phyloP scores from a whole-genome alignment of 2,113 vertebrate genomes.

The Lepisosteus oculatus region DNA sequence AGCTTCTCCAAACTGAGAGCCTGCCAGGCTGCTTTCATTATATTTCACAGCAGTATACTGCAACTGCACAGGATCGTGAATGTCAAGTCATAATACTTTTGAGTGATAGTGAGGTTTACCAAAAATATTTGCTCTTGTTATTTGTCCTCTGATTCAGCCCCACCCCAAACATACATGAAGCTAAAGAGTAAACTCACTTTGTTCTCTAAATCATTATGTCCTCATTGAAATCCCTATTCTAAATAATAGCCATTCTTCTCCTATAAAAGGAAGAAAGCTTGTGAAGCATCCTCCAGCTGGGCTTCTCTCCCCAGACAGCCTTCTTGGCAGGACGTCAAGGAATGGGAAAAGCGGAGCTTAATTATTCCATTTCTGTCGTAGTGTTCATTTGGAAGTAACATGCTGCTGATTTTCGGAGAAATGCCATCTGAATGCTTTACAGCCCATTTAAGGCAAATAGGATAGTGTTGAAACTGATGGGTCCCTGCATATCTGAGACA shows the following conservation, averaged over 20 bases:
- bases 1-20: too few relatives aligned
- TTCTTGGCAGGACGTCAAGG: constrained; percentile 61
- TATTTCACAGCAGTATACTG: too few relatives aligned
- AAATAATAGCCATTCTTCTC: constrained; percentile 81
- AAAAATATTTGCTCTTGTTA: not conserved
- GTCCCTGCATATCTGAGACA: not conserved
- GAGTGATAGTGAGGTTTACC: too few relatives aligned
- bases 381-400: not conserved
- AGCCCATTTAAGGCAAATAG: not conserved
- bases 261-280: constrained; percentile 89
- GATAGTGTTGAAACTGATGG: not conserved
- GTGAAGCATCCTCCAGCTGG: constrained; percentile 61
- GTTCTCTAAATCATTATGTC: constrained; percentile 23
- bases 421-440: not conserved
- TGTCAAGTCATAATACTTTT: too few relatives aligned
- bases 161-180: not conserved
- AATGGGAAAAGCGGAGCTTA: constrained; percentile 28
- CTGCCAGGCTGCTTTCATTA: too few relatives aligned
- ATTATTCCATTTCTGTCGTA: too few relatives aligned
- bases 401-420: not conserved
- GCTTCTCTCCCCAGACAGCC: constrained; percentile 63
- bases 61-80: too few relatives aligned
- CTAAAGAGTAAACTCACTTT: constrained; percentile 14
- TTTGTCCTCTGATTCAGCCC: not conserved
- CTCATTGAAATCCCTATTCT: constrained; percentile 53